Evolutionary conservation across 2,888 invertebrate genomes (phyloP).

Genomic region (Podabrus alpinus): DNA sequence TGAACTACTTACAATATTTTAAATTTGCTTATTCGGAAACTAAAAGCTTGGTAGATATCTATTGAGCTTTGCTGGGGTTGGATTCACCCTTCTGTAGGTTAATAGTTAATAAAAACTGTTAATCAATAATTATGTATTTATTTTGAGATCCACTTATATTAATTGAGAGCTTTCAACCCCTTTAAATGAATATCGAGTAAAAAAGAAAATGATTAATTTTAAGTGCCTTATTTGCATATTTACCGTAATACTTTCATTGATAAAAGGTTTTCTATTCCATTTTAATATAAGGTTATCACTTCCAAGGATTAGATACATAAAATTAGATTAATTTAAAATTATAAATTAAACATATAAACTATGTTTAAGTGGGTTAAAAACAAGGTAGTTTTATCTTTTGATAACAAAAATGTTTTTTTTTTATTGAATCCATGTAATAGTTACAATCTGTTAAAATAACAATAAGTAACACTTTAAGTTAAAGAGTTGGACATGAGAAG

Average conservation of each 20-base stretch:
- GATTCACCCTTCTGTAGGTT: not conserved
- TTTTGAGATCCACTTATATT: too few relatives aligned
- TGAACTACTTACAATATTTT: too few relatives aligned
- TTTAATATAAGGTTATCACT: not conserved
- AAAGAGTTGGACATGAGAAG: too few relatives aligned
- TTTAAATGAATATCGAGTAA: not conserved
- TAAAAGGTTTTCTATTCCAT: too few relatives aligned
- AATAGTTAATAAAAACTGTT: not conserved
- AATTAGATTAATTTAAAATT: not conserved
- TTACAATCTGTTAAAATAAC: too few relatives aligned
- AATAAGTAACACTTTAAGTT: too few relatives aligned
- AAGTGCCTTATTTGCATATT: not conserved
- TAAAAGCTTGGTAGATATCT: too few relatives aligned
- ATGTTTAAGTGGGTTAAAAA: not conserved
- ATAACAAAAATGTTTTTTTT: too few relatives aligned
- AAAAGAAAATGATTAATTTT: not conserved
- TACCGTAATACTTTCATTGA: not conserved
- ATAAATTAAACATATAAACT: not conserved
- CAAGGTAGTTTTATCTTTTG: not conserved
- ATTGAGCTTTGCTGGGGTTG: too few relatives aligned
- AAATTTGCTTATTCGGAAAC: too few relatives aligned
- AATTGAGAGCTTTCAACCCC: not conserved
- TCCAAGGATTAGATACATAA: not conserved
- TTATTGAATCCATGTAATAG: too few relatives aligned
- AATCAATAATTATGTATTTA: too few relatives aligned